Evolutionary conservation across 1,140 invertebrate genomes (phyloP).

Genomic region (Rhagoletis zephyria): DNA sequence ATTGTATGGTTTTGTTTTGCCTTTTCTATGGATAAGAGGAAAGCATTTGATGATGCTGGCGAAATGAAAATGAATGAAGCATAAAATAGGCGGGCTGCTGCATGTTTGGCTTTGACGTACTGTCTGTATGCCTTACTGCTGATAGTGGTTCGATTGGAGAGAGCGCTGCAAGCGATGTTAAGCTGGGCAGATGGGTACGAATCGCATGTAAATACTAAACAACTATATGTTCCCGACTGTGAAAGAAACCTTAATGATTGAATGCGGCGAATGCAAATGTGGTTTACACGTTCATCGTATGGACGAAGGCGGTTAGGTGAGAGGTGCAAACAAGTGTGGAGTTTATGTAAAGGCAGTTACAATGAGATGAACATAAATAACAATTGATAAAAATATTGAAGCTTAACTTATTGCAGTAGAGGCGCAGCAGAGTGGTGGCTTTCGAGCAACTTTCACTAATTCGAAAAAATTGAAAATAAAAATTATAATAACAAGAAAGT

Average conservation of each 20-base stretch:
- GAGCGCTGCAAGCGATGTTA: not conserved
- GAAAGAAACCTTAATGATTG: conserved; percentile 7
- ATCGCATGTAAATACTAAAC: not conserved
- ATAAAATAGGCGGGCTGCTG: conserved; percentile 37
- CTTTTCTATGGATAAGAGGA: not conserved
- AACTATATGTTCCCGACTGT: conserved; percentile 6
- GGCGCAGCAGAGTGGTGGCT: not conserved
- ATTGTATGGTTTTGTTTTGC: not conserved
- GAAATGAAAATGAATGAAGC: conserved; percentile 39
- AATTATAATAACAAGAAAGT: not conserved
- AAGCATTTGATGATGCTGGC: not conserved
- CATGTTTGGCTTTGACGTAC: conserved; percentile 39
- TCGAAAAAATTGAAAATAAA: not conserved
- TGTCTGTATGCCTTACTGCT: not conserved
- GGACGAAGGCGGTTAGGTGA: not conserved
- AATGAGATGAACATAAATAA: conserved; percentile 7
- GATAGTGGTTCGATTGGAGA: not conserved
- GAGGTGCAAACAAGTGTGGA: not conserved
- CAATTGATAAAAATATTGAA: conserved; percentile 10
- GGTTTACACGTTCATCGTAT: not conserved
- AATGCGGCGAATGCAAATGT: conserved; percentile 23
- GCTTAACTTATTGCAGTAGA: conserved; percentile 7
- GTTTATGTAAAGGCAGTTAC: not conserved
- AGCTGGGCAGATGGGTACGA: conserved; percentile 9
- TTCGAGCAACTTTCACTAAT: conserved; percentile 30